A percentile compares a stretch with the other conserved stretches of the same genome.
Evolutionary conservation across 2,797 vertebrate genomes (phyloP).

Genomic region (Hemibagrus guttatus): DNA sequence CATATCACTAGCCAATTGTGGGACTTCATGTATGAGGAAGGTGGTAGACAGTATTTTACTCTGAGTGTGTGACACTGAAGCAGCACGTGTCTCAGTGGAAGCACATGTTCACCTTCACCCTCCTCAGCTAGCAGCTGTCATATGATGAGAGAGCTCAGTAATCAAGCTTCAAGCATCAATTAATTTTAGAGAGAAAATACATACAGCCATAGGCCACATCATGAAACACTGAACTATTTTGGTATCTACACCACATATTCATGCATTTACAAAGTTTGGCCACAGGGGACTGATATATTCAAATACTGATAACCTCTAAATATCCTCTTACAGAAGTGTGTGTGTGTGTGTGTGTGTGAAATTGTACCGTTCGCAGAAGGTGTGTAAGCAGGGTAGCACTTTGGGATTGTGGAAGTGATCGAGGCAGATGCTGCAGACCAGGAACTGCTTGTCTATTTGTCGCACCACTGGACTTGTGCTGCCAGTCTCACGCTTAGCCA

Average conservation of each 20-base stretch:
- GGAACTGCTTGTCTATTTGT: conserved; percentile 96
- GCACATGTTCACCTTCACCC: too few species aligned
- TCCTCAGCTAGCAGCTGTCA: too few species aligned
- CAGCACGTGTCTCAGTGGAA: too few species aligned
- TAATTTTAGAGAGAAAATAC: neutral
- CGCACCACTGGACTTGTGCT: conserved; percentile 90
- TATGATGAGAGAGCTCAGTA: neutral
- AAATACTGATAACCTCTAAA: neutral
- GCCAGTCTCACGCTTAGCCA: conserved; percentile 85
- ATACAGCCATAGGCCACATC: too few species aligned
- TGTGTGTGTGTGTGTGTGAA: neutral
- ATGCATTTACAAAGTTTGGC: neutral
- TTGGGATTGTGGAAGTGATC: conserved; percentile 91
- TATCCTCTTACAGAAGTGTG: neutral
- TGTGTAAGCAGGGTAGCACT: conserved; percentile 92
- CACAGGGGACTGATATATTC: neutral
- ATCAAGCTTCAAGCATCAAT: neutral
- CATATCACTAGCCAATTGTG: too few species aligned
- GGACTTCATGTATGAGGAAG: too few species aligned
- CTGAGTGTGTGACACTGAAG: too few species aligned
- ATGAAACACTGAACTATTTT: neutral
- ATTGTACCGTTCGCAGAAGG: conserved; percentile 91
- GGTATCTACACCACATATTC: neutral
- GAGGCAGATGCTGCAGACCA: conserved; percentile 95
- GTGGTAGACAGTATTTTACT: too few species aligned